Percentiles rank a stretch among this genome's conserved stretches.
Conservation (phyloP, 2,113 vertebrate species). For the Periophthalmodon schlosseri region DNA sequence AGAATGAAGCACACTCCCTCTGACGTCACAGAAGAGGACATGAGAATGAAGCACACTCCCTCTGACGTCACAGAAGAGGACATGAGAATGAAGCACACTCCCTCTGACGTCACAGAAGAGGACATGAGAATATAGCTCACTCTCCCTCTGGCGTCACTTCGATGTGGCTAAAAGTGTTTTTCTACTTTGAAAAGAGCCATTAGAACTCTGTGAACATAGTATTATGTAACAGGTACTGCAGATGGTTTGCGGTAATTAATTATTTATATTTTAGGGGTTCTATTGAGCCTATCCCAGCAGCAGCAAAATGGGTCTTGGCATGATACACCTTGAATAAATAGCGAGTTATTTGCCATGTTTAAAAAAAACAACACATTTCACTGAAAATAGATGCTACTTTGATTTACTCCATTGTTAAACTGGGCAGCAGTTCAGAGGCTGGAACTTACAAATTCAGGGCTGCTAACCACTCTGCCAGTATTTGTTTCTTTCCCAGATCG, state of each 20-base stretch:
- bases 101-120: slow-evolving; percentile 17
- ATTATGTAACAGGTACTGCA: background rate
- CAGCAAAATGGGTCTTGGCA: background rate
- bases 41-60: slow-evolving; percentile 36
- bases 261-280: background rate
- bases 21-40: slow-evolving; percentile 20
- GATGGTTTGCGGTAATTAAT: background rate
- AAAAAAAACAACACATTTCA: too few relatives aligned
- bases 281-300: background rate
- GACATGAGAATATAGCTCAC: slow-evolving; percentile 34
- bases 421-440: background rate
- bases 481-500: too few relatives aligned
- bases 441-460: background rate
- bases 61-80: slow-evolving; percentile 18
- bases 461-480: background rate
- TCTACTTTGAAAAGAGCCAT: background rate
- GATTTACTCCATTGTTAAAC: background rate
- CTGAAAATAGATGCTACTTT: too few relatives aligned
- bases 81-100: slow-evolving; percentile 31
- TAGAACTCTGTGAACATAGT: background rate
- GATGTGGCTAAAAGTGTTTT: slow-evolving; percentile 18
- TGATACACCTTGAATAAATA: background rate
- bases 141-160: slow-evolving; percentile 23
- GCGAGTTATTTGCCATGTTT: too few relatives aligned
- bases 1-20: slow-evolving; percentile 32